Evolutionary conservation across 2,797 vertebrate species (phyloP), one percentile per base, ranked within the genome.

Genomic region (Sardinella longiceps): DNA sequence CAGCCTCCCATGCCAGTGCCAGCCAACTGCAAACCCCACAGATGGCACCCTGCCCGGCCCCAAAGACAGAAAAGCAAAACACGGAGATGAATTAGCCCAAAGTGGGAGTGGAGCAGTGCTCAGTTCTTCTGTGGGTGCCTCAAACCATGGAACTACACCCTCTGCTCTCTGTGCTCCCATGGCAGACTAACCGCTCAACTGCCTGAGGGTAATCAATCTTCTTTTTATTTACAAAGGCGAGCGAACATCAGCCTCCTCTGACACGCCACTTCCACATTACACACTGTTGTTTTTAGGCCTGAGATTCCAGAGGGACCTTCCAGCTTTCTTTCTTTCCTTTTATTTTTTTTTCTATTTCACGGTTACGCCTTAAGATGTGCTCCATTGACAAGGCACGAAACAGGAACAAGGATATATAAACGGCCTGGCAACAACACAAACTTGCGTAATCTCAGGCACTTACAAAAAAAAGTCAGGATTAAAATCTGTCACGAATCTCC

Each of bases 161-260:
- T 48, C 80, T 82, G 60, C 58, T 74, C 58, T 82, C 80, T 70
- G 50, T 12, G 23, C 30, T 80, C 45, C 56, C n/a, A 60, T 83
- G 53, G 85, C 82, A 83, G 56, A n/a, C 84, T 82, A 81, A 77
- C 66, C 82, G 80, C 80, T 70, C 82, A 82, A 43, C 39, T 30
- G 43, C 33, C 51, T 60, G 56, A 39, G 33, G 77, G 37, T 84
- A 56, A 83, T 86, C 83, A 66, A 81, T 81, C 85, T 83, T 60
- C 25, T 30, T 63, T 63, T 86, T 83, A 58, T 86, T 86, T 84
- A 86, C 85, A 86, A 43, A 77, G 70, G 33, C 28, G 37, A 81
- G 77, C 18, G 33, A 48, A 14, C 45, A 53, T 85, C 43, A 43
- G 37, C 18, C 43, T 81, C 18, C 58, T 46, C 48, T 20, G 28